phyloP scores from a whole-genome alignment of 2,888 invertebrate species.

The Leptopilina drosophilae region DNA sequence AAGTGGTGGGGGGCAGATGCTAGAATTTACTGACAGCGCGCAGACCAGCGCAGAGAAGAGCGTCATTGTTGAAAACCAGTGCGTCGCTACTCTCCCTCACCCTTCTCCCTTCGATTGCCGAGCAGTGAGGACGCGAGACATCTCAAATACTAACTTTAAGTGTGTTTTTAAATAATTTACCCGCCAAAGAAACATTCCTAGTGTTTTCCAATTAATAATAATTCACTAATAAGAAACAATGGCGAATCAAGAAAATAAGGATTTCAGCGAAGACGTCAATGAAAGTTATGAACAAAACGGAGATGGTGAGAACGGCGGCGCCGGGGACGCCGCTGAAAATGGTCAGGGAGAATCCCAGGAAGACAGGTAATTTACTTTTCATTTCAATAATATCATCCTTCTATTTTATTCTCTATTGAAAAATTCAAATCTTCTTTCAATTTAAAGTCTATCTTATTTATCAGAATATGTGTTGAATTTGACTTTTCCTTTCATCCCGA shows the following conservation, averaged over 20 bases:
- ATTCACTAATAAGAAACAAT: conserved; percentile 59
- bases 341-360: conserved; percentile 77
- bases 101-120: conserved; percentile 74
- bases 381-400: conserved; percentile 21
- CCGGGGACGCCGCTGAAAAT: conserved; percentile 84
- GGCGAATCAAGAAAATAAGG: conserved; percentile 75
- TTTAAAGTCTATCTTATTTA: conserved; percentile 22
- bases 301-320: conserved; percentile 82
- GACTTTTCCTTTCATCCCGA: not conserved
- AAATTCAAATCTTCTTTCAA: conserved; percentile 7
- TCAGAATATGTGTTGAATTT: not conserved
- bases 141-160: not conserved
- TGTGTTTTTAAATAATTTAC: conserved; percentile 1
- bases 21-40: not conserved
- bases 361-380: conserved; percentile 72
- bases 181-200: conserved; percentile 19
- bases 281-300: conserved; percentile 77
- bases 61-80: conserved; percentile 5
- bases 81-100: conserved; percentile 49
- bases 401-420: conserved; percentile 5
- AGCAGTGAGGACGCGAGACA: conserved; percentile 66
- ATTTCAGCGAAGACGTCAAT: conserved; percentile 75
- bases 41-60: conserved; percentile 8
- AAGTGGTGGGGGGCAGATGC: not conserved
- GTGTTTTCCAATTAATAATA: conserved; percentile 51